phyloP scores from a whole-genome alignment of 2,888 invertebrate genomes.

The Amphipyra tragopoginis region DNA sequence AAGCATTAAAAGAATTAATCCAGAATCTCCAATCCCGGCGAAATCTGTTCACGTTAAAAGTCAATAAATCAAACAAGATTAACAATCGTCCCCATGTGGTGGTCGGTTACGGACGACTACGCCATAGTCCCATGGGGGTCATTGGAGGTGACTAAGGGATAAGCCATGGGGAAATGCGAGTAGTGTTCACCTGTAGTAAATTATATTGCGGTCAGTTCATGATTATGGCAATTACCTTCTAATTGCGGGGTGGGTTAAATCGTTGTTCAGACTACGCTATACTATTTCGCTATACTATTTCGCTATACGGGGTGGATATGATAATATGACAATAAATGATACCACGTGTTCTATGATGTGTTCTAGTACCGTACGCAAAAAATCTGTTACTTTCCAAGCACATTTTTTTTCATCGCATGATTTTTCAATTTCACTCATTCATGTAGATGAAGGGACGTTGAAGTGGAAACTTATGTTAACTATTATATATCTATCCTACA shows the following conservation, averaged over 20 bases:
- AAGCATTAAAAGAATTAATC: background rate
- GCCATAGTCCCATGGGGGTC: constrained; percentile 47
- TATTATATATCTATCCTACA: no score
- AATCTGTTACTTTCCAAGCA: no score
- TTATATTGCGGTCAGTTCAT: constrained; percentile 6
- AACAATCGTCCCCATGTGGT: constrained; percentile 43
- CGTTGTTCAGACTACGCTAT: no score
- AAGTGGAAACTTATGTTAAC: no score
- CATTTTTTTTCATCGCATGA: no score
- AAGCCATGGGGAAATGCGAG: constrained; percentile 27
- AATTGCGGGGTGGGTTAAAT: background rate
- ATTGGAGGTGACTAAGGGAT: constrained; percentile 46
- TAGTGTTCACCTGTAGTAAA: constrained; percentile 28
- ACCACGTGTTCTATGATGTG: no score
- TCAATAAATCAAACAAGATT: constrained; percentile 53
- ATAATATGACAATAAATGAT: no score
- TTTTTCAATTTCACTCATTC: no score
- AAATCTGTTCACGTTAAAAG: constrained; percentile 37
- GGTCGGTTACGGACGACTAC: constrained; percentile 40
- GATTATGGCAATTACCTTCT: constrained; percentile 19
- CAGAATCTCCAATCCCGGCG: constrained; percentile 11
- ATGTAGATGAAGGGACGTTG: no score
- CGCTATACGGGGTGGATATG: no score
- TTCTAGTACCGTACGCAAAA: no score
- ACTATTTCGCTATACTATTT: no score